Evolutionary conservation across 2,113 vertebrate species (phyloP).

Genomic region (Fregata magnificens): DNA sequence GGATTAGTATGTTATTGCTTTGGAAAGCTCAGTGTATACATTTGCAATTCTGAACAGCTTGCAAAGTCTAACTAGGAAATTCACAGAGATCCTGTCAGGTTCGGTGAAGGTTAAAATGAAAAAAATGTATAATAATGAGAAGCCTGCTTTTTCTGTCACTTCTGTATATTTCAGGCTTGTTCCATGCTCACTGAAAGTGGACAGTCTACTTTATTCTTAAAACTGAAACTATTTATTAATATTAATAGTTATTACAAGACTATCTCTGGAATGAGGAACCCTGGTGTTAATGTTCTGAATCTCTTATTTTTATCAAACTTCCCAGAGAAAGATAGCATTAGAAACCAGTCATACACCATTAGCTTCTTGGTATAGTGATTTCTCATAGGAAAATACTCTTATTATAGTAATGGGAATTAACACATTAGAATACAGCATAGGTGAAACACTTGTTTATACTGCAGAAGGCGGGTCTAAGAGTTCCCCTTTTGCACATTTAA

Average conservation of each 20-base stretch:
- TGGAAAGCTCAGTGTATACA: not conserved
- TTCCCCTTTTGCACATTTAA: not conserved
- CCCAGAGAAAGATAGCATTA: not conserved
- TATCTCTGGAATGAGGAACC: not conserved
- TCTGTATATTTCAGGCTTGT: not conserved
- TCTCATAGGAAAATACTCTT: not conserved
- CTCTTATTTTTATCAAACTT: not conserved
- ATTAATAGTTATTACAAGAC: not conserved
- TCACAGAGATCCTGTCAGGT: not conserved
- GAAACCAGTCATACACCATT: not conserved
- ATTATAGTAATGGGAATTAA: not conserved
- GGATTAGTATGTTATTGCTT: not conserved
- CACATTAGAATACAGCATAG: not conserved
- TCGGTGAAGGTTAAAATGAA: not conserved
- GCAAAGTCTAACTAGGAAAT: not conserved
- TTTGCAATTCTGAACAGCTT: constrained; percentile 34
- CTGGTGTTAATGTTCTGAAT: not conserved
- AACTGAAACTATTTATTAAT: not conserved
- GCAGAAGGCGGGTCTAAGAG: not conserved
- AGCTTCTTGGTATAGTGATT: not conserved
- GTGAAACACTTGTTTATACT: not conserved
- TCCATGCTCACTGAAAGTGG: not conserved
- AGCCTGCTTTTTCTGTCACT: not conserved
- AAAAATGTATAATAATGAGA: not conserved
- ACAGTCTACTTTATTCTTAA: not conserved